These are phyloP conservation scores for Gorsachius magnificus DNA, from an alignment of 2,797 vertebrate genomes.

Conservation along the genomic window DNA sequence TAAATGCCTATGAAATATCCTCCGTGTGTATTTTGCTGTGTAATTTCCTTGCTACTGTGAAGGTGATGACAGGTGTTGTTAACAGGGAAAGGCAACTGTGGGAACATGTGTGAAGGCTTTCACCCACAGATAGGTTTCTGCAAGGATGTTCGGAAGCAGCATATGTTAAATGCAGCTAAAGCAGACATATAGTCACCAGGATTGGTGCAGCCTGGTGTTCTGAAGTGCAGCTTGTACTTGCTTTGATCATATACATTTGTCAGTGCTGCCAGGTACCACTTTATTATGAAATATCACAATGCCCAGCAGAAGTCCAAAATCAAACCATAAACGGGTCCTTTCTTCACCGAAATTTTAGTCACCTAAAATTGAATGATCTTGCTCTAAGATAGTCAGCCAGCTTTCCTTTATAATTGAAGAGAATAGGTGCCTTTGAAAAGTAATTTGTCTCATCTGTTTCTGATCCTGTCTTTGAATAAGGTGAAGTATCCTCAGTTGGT, in stretches of 20 bases:
- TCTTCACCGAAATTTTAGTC: not conserved
- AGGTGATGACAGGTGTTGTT: not conserved
- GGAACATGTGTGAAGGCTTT: not conserved
- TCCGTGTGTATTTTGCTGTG: not conserved
- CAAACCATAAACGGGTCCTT: not conserved
- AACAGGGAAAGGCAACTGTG: not conserved
- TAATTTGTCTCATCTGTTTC: not conserved
- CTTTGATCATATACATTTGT: not conserved
- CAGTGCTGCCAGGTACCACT: not conserved
- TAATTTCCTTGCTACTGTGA: not conserved
- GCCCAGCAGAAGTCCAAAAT: not conserved
- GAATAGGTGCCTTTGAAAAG: not conserved
- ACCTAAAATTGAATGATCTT: not conserved
- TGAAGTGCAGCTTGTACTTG: not conserved
- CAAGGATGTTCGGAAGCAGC: not conserved
- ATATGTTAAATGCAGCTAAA: not conserved
- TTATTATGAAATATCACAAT: not conserved
- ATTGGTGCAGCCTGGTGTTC: not conserved
- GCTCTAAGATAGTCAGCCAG: not conserved
- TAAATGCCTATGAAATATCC: not conserved
- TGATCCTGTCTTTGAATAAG: not conserved
- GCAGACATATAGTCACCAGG: not conserved
- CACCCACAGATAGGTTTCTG: not conserved
- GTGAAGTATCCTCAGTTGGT: not conserved
- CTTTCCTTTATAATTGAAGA: not conserved